Evolutionary conservation across 2,888 invertebrate species (phyloP), one percentile per base, ranked within the genome.

Genomic region (Sinelater perroti): DNA sequence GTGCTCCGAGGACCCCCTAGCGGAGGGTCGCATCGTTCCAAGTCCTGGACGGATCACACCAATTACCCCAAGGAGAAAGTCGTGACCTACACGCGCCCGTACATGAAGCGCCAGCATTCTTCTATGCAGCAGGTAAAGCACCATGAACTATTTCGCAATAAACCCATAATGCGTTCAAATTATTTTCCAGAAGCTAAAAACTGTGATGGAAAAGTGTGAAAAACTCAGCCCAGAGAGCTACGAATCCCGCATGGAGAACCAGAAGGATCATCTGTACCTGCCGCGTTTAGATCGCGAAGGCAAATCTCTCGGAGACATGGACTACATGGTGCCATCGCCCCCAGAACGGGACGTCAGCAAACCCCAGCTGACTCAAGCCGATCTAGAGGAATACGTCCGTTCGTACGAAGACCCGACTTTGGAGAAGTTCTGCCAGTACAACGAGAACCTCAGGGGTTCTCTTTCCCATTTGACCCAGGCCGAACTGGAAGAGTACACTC

Each of bases 21-120:
- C 67, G 82, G 82, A 52, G 85, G 85, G 57, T 85, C 85, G 40
- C 83, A 84, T 66, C 80, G 87, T 62, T 87, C 87, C 67, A 87
- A 87, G 73, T 87, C 87, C 56, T 87, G 87, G 87, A 86, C 87
- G 51, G 87, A 87, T 71, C 85, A 86, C 72, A 87, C 87, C 60
- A 85, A 85, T 75, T 87, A 88, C 71, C 86, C 86, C 61, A 87
- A 87, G 77, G 88, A 87, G 75, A 85, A 85, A 74, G 82, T 83
- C 65, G 81, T 82, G 52, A 79, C 83, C 52, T 85, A 86, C 72
- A 83, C 84, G 49, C 80, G 87, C 69, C 86, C 86, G 33, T 85
- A 83, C 74, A 85, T 84, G 76, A 86, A 86, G 74, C 79, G 85
- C 71, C 84, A 78, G 79, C 76, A 77, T 60, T 80, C 81, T 42